Evolutionary conservation across 2,113 vertebrate genomes (phyloP), one percentile per base, ranked within the genome.

Genomic region (Vulpes vulpes): DNA sequence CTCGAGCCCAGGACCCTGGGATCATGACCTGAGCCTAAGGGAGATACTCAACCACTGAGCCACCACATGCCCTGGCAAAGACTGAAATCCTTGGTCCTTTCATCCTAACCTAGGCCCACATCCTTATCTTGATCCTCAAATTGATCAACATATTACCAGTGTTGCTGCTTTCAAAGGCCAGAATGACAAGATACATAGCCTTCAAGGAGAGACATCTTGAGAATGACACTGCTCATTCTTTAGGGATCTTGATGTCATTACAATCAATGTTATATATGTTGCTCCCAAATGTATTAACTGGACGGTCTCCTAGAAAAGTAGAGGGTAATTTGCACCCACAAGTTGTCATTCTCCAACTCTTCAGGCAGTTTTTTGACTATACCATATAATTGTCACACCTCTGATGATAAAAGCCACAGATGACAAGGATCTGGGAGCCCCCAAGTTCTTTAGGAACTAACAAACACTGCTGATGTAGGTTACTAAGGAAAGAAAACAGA

Each of bases 371-470:
- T 92, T 95, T 96, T n/a, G 38, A 82, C 53, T 95, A 1, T 83
- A 64, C 43, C 84, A 87, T 84, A 87, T 89, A 87, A 59, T 65
- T 38, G n/a, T 69, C 57, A 87, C 94, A n/a, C 65, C 43, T 95
- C 11, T 90, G 12, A 73, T 86, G n/a, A 53, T 90, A 87, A 96
- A 92, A 95, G 60, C 78, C 67, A 96, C 20, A 90, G 51, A 86
- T 79, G 83, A 95, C n/a, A 90, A 95, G 35, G 38, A 87, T 90
- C 35, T 87, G 35, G 30, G 94, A 89, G 15, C 35, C 55, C 7
- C 76, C 30, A 96, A 87, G 49, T 96, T 38, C 38, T 92, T 79
- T 43, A 92, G 93, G 38, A 97, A 90, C 17, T 81, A 65, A 86
- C 30, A 71, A 95, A 94, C 30, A 23, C 30, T 35, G 71, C 20